Conservation (phyloP, 2,113 vertebrate genomes). For the Caracal caracal region DNA sequence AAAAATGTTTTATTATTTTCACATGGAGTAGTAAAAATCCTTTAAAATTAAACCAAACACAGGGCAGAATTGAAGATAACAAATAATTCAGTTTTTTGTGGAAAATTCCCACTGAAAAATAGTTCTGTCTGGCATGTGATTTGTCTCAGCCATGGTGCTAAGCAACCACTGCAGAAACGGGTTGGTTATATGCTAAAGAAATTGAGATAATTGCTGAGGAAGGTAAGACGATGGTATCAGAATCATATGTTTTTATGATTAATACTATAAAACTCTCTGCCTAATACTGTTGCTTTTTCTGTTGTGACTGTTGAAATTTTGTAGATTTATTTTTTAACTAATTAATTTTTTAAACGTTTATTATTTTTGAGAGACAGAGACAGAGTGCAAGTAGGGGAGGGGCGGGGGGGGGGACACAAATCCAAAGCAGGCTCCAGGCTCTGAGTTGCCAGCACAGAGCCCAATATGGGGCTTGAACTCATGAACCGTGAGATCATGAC, state of each 20-base stretch:
- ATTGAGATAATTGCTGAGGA: slow-evolving; percentile 48
- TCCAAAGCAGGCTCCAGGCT: no score
- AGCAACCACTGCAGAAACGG: slow-evolving; percentile 64
- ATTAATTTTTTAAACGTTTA: no score
- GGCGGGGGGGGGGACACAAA: no score
- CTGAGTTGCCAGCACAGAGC: no score
- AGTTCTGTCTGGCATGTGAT: slow-evolving; percentile 61
- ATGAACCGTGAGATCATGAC: no score
- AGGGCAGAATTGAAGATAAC: slow-evolving; percentile 47
- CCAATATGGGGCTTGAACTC: no score
- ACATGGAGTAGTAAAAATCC: slow-evolving; percentile 19
- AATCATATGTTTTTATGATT: slow-evolving; percentile 69
- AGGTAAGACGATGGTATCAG: slow-evolving; percentile 55
- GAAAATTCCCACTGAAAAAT: slow-evolving; percentile 57
- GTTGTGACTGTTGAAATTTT: slow-evolving; percentile 41
- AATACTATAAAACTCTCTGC: background rate
- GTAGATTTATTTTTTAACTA: no score
- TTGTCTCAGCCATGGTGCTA: slow-evolving; percentile 55
- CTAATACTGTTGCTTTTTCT: slow-evolving; percentile 42
- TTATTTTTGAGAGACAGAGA: no score
- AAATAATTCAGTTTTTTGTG: slow-evolving; percentile 48
- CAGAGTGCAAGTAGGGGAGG: no score
- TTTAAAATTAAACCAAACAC: slow-evolving; percentile 66
- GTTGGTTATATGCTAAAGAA: slow-evolving; percentile 63
- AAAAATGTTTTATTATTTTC: slow-evolving; percentile 72